Evolutionary conservation across 30 jellyfish, hydroid and myxozoan genomes (phyloP).

Genomic region (Calvadosia cruxmelitensis): DNA sequence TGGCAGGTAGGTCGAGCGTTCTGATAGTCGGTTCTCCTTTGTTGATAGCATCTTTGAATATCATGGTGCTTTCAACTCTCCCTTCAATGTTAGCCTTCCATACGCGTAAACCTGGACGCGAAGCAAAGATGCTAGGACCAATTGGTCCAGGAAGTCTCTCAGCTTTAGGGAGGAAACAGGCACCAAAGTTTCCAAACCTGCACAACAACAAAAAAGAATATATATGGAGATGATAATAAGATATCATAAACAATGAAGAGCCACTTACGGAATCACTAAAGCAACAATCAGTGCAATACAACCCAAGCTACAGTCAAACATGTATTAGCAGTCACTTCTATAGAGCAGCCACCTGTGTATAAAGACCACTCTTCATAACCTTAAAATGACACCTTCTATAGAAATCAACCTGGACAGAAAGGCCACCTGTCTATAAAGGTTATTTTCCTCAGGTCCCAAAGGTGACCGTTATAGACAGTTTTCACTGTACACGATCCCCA

Average conservation of each 20-base stretch:
- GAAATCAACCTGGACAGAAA: too few species aligned
- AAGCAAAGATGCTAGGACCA: constrained; percentile 55
- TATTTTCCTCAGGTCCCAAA: too few species aligned
- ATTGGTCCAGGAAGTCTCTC: constrained; percentile 22
- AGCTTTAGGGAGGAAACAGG: constrained; percentile 73
- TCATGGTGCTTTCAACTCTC: constrained; percentile 80
- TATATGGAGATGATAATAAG: not conserved
- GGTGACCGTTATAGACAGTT: too few species aligned
- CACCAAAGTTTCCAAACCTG: constrained; percentile 97
- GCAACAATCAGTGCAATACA: not conserved
- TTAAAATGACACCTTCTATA: too few species aligned
- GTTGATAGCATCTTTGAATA: constrained; percentile 67
- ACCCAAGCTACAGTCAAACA: not conserved
- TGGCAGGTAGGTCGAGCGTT: constrained; percentile 62
- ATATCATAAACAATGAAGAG: not conserved
- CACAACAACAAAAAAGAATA: not conserved
- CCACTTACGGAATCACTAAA: not conserved
- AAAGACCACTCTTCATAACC: too few species aligned
- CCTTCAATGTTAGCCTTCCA: constrained; percentile 96
- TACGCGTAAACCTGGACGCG: constrained; percentile 96
- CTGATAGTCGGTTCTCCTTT: constrained; percentile 83
- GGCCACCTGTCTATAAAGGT: too few species aligned
- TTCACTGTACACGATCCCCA: too few species aligned
- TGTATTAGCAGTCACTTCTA: too few species aligned
- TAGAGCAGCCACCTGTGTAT: too few species aligned